Evolutionary conservation across 1,140 invertebrate genomes (phyloP).

Genomic region (Nymphalis io): DNA sequence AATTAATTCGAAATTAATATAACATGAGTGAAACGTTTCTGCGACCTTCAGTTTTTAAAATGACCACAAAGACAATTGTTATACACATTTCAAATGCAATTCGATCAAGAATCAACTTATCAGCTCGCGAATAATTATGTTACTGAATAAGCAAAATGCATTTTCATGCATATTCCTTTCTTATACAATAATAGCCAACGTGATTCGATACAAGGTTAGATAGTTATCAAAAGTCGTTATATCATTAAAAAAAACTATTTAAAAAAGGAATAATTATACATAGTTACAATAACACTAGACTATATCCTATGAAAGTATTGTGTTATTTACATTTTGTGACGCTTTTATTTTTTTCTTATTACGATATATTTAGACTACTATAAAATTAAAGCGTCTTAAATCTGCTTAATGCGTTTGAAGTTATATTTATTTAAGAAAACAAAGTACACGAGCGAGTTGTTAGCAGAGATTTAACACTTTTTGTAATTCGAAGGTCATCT

Average conservation of each 20-base stretch:
- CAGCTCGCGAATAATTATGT: constrained; percentile 19
- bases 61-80: too few species aligned
- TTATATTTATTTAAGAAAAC: not conserved
- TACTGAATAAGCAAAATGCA: constrained; percentile 8
- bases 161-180: constrained; percentile 15
- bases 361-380: too few species aligned
- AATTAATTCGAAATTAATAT: too few species aligned
- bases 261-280: not conserved
- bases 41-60: too few species aligned
- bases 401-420: not conserved
- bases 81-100: not conserved
- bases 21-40: too few species aligned
- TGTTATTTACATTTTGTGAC: too few species aligned
- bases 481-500: not conserved
- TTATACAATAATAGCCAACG: not conserved
- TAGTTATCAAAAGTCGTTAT: not conserved
- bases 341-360: too few species aligned
- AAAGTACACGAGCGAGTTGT: not conserved
- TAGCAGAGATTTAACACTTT: not conserved
- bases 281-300: too few species aligned
- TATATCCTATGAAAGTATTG: too few species aligned
- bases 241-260: not conserved
- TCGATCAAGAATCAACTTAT: constrained; percentile 12
- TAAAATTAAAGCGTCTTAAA: not conserved
- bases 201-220: not conserved